These are phyloP conservation scores for Margaritifera margaritifera DNA, from an alignment of 2,888 invertebrate species.

Conservation along the genomic window DNA sequence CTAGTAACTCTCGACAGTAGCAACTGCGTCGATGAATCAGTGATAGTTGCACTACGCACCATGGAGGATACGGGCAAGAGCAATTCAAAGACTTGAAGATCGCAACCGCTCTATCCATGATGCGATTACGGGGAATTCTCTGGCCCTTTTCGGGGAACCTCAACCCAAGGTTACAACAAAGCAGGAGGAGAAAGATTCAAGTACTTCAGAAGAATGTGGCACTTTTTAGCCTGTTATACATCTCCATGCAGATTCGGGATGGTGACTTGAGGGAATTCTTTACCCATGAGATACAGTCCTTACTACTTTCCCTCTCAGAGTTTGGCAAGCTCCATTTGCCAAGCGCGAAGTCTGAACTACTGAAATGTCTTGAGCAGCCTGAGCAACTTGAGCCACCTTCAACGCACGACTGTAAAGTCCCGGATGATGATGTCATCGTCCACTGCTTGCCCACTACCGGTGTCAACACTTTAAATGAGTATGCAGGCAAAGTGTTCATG, in stretches of 20 bases:
- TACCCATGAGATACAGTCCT: conserved; percentile 7
- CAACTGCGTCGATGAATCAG: neutral
- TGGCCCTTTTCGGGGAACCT: neutral
- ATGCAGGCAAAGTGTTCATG: neutral
- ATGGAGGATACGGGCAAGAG: neutral
- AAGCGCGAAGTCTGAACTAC: neutral
- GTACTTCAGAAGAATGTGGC: conserved; percentile 19
- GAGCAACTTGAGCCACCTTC: neutral
- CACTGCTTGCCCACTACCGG: neutral
- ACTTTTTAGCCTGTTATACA: too few relatives aligned
- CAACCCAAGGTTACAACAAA: neutral
- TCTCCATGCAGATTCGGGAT: too few relatives aligned
- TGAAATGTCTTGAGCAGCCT: neutral
- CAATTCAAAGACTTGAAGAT: neutral
- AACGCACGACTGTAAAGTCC: neutral
- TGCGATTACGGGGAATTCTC: neutral
- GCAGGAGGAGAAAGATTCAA: neutral
- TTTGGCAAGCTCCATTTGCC: neutral
- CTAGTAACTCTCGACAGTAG: neutral
- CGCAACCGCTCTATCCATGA: neutral
- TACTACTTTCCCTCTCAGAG: neutral
- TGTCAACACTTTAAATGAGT: neutral
- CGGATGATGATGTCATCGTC: neutral
- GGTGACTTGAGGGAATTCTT: conserved; percentile 20
- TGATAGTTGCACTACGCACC: neutral